Conservation (phyloP, 2,888 invertebrate genomes). For the Oxystoma pomonae region DNA sequence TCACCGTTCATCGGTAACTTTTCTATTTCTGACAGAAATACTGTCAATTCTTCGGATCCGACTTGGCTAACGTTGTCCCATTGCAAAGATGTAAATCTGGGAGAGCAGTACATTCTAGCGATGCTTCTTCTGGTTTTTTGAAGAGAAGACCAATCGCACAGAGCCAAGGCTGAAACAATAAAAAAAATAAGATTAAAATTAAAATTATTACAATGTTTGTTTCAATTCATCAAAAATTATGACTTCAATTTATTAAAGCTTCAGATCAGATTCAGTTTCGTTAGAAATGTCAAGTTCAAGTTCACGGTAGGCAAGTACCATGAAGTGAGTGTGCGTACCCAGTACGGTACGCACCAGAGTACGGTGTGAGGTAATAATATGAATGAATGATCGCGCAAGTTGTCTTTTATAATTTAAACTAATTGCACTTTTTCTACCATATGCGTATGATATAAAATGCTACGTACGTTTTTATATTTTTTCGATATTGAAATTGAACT, state of each 20-base stretch:
- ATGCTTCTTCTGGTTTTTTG: constrained; percentile 75
- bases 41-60: constrained; percentile 60
- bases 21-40: constrained; percentile 57
- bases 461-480: too few species aligned
- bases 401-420: too few species aligned
- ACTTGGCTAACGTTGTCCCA: constrained; percentile 69
- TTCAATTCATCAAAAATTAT: neutral
- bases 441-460: too few species aligned
- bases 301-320: constrained; percentile 44
- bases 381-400: neutral
- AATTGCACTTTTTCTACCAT: too few species aligned
- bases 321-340: constrained; percentile 26
- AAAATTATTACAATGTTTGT: constrained; percentile 10
- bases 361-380: neutral
- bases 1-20: constrained; percentile 45
- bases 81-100: constrained; percentile 68
- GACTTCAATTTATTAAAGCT: constrained; percentile 9
- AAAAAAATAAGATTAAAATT: constrained; percentile 11
- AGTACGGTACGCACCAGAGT: constrained; percentile 19
- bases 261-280: constrained; percentile 45
- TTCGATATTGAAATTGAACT: too few species aligned
- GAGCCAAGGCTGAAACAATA: constrained; percentile 68
- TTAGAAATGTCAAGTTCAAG: constrained; percentile 48
- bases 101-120: constrained; percentile 76
- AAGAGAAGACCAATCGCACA: constrained; percentile 84